A percentile compares a stretch with the other conserved stretches of the same genome.
Conservation (phyloP, 2,797 vertebrate genomes). For the Urosaurus nigricauda region DNA sequence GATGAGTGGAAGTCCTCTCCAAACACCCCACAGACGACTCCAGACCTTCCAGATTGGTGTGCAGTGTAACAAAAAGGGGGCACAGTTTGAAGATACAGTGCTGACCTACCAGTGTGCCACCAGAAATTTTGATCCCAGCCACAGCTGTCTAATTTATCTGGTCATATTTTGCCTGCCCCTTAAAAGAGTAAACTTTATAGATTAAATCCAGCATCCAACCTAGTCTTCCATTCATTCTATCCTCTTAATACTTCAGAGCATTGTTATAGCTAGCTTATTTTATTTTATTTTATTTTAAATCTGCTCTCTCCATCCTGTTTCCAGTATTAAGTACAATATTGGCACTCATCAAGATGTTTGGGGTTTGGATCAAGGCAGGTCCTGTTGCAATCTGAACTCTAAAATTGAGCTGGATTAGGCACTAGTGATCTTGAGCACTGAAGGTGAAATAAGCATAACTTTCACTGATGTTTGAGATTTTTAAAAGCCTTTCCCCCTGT, state of each 20-base stretch:
- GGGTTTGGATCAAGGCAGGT: neutral
- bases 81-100: neutral
- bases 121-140: neutral
- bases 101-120: neutral
- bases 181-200: neutral
- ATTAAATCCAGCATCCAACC: neutral
- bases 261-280: neutral
- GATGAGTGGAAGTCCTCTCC: neutral
- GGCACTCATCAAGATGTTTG: neutral
- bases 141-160: neutral
- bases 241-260: neutral
- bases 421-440: neutral
- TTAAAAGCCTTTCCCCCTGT: neutral
- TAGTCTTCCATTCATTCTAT: neutral
- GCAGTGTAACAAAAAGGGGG: neutral
- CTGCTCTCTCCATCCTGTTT: neutral
- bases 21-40: neutral
- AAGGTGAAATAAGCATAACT: neutral
- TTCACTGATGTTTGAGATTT: neutral
- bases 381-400: neutral
- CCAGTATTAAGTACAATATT: neutral
- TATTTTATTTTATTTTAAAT: neutral
- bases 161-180: neutral
- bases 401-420: neutral
- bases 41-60: neutral